Evolutionary conservation across 2,113 vertebrate genomes (phyloP).

Genomic region (Condylura cristata): DNA sequence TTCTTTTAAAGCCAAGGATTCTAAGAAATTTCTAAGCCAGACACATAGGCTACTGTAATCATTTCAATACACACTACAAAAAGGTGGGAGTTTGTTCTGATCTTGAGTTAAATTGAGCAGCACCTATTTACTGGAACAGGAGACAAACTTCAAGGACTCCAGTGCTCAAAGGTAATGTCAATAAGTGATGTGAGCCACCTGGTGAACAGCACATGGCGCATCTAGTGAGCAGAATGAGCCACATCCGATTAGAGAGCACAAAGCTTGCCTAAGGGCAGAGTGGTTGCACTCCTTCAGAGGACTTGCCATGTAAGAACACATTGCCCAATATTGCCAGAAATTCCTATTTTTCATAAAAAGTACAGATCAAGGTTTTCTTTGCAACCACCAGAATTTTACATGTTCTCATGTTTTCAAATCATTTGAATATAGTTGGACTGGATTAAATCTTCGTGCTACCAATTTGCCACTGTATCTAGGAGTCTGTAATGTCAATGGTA

Average conservation of each 20-base stretch:
- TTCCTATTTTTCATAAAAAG: neutral
- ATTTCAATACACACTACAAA: neutral
- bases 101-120: neutral
- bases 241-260: neutral
- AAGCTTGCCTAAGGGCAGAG: neutral
- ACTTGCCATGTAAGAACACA: neutral
- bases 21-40: slow-evolving; percentile 23
- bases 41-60: neutral
- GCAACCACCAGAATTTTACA: neutral
- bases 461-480: neutral
- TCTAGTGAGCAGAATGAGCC: neutral
- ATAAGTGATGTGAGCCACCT: neutral
- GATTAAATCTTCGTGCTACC: neutral
- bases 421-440: neutral
- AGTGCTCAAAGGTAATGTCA: neutral
- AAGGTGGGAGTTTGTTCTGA: neutral
- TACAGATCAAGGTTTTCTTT: neutral
- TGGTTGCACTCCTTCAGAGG: neutral
- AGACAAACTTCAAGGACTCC: neutral
- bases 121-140: neutral
- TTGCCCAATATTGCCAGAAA: neutral
- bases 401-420: neutral
- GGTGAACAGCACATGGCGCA: neutral
- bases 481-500: neutral
- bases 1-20: slow-evolving; percentile 38